Evolutionary conservation across 1,140 invertebrate genomes (phyloP).

Genomic region (Macrobrachium rosenbergii): DNA sequence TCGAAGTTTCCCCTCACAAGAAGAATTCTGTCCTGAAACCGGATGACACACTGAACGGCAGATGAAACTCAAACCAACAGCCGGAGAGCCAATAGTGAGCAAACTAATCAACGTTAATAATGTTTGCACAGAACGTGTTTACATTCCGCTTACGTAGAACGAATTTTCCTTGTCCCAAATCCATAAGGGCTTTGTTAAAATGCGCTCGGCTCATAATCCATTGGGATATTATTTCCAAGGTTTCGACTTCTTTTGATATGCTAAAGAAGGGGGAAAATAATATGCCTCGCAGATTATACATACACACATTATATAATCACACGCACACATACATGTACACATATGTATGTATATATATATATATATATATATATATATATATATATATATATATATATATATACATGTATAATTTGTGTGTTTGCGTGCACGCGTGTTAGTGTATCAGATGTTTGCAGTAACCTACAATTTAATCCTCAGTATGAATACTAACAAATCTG

Average conservation of each 20-base stretch:
- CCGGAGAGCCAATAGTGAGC: too few species aligned
- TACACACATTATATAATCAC: neutral
- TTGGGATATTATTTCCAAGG: too few species aligned
- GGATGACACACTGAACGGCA: too few species aligned
- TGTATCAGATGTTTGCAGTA: neutral
- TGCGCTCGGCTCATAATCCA: too few species aligned
- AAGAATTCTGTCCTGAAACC: too few species aligned
- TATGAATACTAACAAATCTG: neutral
- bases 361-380: conserved; percentile 8
- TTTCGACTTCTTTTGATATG: neutral
- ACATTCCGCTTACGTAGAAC: too few species aligned
- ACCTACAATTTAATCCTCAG: neutral
- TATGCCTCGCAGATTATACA: neutral
- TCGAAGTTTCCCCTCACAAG: too few species aligned
- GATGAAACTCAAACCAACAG: too few species aligned
- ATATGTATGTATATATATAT: conserved; percentile 19
- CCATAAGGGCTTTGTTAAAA: too few species aligned
- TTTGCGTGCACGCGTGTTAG: neutral
- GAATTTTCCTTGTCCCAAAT: too few species aligned
- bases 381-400: conserved; percentile 27
- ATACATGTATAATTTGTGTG: neutral
- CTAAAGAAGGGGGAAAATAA: neutral
- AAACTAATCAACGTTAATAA: too few species aligned
- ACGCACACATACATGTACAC: conserved; percentile 6
- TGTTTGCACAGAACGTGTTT: too few species aligned